These are phyloP conservation scores for Tapera naevia DNA, from an alignment of 2,797 vertebrate species.

Conservation along the genomic window DNA sequence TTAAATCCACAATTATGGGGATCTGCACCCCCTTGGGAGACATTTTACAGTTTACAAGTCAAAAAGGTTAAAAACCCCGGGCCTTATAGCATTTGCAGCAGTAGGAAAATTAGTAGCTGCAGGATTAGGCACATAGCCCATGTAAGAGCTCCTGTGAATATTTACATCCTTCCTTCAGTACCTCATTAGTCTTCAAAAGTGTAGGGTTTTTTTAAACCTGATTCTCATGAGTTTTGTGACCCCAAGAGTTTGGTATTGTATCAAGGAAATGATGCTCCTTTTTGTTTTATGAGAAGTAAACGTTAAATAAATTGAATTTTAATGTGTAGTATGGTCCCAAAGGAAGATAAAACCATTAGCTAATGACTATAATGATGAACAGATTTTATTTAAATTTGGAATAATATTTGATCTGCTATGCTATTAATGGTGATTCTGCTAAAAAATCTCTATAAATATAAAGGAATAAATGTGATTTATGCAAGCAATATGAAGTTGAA, in stretches of 20 bases:
- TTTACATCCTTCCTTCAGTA: not conserved
- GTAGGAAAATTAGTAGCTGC: not conserved
- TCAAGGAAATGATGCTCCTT: constrained; percentile 77
- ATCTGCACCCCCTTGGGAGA: not conserved
- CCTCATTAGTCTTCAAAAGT: constrained; percentile 2
- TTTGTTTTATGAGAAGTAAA: constrained; percentile 83
- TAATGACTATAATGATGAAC: constrained; percentile 81
- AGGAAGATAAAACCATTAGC: constrained; percentile 88
- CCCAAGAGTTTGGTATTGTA: constrained; percentile 72
- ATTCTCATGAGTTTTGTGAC: constrained; percentile 80
- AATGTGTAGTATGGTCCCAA: constrained; percentile 83
- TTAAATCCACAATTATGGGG: not conserved
- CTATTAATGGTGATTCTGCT: constrained; percentile 26
- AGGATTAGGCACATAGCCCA: not conserved
- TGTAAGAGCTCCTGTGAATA: not conserved
- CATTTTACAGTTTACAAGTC: not conserved
- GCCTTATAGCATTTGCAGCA: not conserved
- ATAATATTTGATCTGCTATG: constrained; percentile 64
- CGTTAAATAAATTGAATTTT: constrained; percentile 89
- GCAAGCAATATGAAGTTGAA: constrained; percentile 18
- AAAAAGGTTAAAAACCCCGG: not conserved
- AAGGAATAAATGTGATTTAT: constrained; percentile 38
- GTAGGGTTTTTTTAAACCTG: constrained; percentile 59
- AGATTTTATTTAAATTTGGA: constrained; percentile 74
- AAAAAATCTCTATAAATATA: constrained; percentile 5